Conservation (phyloP, 2,797 vertebrate species). For the Graptemys geographica region DNA sequence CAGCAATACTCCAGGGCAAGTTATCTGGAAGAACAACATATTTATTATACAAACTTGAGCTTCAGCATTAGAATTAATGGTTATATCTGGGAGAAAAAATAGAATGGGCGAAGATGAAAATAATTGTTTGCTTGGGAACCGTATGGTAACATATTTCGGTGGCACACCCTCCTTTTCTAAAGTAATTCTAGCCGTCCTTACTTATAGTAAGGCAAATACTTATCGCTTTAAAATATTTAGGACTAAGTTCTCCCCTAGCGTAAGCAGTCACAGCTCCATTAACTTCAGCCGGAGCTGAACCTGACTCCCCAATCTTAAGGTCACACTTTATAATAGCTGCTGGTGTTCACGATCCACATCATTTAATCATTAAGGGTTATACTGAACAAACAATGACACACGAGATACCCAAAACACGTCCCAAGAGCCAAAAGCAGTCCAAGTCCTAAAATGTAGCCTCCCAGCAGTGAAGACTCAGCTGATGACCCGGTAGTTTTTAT, state of each 20-base stretch:
- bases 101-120: conserved; percentile 9
- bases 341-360: conserved; percentile 3
- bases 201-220: background rate
- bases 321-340: conserved; percentile 6
- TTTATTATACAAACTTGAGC: conserved; percentile 41
- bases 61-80: conserved; percentile 33
- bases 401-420: background rate
- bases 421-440: background rate
- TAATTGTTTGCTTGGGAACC: background rate
- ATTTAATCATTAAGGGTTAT: conserved; percentile 21
- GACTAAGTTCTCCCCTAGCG: background rate
- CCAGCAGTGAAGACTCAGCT: background rate
- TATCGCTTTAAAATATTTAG: conserved; percentile 35
- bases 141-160: background rate
- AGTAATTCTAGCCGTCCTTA: conserved; percentile 20
- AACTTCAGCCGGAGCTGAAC: background rate
- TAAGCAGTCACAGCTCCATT: background rate
- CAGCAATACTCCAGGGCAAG: conserved; percentile 89
- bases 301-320: background rate
- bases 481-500: background rate
- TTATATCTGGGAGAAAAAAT: conserved; percentile 61
- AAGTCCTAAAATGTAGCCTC: background rate
- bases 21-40: conserved; percentile 83
- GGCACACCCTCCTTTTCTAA: background rate
- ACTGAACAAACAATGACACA: background rate